Evolutionary conservation across 64 coral and sea anemone species (phyloP).

Genomic region (Trachythela sp.): DNA sequence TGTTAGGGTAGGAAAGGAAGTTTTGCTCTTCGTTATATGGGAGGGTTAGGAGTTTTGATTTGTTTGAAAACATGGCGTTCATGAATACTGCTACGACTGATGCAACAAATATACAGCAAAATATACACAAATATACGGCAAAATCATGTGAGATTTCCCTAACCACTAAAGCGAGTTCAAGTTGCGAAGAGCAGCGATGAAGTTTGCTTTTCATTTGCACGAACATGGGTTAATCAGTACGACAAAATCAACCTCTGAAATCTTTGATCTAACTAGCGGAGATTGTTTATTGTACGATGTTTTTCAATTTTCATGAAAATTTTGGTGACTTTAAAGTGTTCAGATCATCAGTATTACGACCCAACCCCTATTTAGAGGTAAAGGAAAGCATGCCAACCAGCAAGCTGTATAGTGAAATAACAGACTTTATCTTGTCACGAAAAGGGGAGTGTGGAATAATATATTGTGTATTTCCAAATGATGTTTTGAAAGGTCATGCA

Average conservation of each 20-base stretch:
- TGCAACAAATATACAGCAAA: background rate
- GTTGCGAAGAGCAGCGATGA: background rate
- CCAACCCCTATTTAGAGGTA: background rate
- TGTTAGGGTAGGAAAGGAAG: background rate
- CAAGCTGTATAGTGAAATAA: constrained; percentile 26
- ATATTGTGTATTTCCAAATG: constrained; percentile 5
- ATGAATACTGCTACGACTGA: background rate
- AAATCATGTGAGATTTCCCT: background rate
- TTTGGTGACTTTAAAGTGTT: constrained; percentile 19
- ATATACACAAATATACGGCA: background rate
- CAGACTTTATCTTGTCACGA: constrained; percentile 1
- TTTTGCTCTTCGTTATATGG: background rate
- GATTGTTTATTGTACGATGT: constrained; percentile 6
- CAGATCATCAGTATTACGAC: constrained; percentile 27
- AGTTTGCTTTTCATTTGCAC: constrained; percentile 6
- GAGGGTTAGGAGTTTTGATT: background rate
- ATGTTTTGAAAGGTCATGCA: constrained; percentile 16
- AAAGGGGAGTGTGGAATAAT: no score
- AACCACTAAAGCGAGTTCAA: background rate
- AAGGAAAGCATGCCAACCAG: background rate
- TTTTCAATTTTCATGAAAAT: background rate
- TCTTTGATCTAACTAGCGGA: background rate
- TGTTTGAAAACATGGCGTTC: background rate
- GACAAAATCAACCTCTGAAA: background rate
- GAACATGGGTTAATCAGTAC: background rate